Evolutionary conservation across 2,888 invertebrate species (phyloP), one percentile per base, ranked within the genome.

Genomic region (Icerya purchasi): DNA sequence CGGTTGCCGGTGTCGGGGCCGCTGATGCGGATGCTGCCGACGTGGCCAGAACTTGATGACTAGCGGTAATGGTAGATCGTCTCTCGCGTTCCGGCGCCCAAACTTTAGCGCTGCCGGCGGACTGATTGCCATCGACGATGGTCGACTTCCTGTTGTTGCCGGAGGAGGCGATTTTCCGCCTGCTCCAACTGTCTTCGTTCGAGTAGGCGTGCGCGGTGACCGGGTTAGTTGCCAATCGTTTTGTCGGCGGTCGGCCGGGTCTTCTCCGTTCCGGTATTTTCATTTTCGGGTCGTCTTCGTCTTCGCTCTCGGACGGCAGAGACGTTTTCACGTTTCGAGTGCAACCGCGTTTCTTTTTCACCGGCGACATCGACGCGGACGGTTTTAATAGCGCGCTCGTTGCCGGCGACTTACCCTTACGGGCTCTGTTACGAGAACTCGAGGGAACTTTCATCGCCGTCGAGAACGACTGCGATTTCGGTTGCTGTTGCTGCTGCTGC

Each of bases 331-430:
- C 25, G 25, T 53, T 61, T 56, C 60, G 2, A 36, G 59, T 22
- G 51, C 60, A 56, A 50, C 60, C 36, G 54, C 53, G 19, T 61
- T 60, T 63, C 60, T 55, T 63, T 56, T 5, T 56, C 54, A 49
- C 55, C 53, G 19, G 62, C 23, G 61, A 60, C 21, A 56, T 61
- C 8, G 57, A 54, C 22, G 55, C 59, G 8, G 61, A 57, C 10
- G 59, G 51, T 3, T n/a, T n/a, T n/a, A n/a, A n/a, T n/a, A n/a
- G n/a, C n/a, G n/a, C n/a, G n/a, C 22, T 50, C 20, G 23, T 25
- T 56, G 62, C 62, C 3, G 62, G 57, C 20, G 53, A 56, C 10
- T 61, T 63, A 1, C 56, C 56, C 50, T 63, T 63, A 3, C 63
- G 58, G 22, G 62, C 60, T 20, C 54, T 56, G 1, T 54, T 55